A percentile compares a stretch with the other conserved stretches of the same genome.
Evolutionary conservation across 2,797 vertebrate genomes (phyloP).

Genomic region (Pangasius sanitwongsei): DNA sequence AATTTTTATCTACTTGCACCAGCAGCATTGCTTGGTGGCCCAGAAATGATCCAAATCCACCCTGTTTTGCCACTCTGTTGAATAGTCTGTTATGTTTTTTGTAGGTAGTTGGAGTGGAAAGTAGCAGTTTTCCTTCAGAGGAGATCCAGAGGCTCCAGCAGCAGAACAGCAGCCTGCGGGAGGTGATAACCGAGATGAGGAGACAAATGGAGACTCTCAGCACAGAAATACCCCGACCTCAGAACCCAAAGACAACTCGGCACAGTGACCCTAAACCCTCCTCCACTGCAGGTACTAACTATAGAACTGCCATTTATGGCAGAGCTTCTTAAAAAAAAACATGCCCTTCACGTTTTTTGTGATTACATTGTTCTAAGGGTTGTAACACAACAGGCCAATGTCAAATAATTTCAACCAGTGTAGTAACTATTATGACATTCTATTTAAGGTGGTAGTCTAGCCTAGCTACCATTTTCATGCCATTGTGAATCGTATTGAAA

Average conservation of each 20-base stretch:
- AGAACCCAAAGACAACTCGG: slow-evolving; percentile 5
- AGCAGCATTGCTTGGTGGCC: background rate
- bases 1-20: no score
- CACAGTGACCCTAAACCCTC: slow-evolving; percentile 31
- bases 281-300: slow-evolving; percentile 56
- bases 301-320: background rate
- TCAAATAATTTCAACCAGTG: background rate
- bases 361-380: background rate
- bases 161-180: slow-evolving; percentile 80
- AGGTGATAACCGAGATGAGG: slow-evolving; percentile 84
- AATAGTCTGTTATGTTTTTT: background rate
- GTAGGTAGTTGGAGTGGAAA: slow-evolving; percentile 43
- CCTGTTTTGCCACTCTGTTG: background rate
- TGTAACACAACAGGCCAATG: background rate
- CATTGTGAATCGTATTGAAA: background rate
- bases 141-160: slow-evolving; percentile 79
- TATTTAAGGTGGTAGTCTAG: slow-evolving; percentile 1
- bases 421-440: background rate
- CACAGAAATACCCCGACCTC: slow-evolving; percentile 49
- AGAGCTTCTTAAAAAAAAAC: background rate
- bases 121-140: slow-evolving; percentile 59
- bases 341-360: background rate
- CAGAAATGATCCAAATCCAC: background rate
- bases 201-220: slow-evolving; percentile 84
- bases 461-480: background rate